Evolutionary conservation across 2,888 invertebrate species (phyloP).

Genomic region (Branchipolynoe longqiensis): DNA sequence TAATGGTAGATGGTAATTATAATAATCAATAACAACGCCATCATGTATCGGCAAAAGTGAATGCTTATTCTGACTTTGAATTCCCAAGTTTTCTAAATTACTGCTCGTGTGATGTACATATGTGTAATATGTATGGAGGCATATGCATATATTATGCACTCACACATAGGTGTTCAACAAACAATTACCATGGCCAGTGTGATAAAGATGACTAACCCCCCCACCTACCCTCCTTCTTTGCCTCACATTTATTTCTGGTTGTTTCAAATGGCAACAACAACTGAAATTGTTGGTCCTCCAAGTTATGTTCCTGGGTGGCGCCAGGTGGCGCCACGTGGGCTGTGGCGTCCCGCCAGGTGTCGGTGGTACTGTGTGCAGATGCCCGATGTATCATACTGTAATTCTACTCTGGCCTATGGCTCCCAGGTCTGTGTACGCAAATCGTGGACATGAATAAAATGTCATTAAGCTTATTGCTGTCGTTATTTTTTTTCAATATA

Average conservation of each 20-base stretch:
- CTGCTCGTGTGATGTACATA: not conserved
- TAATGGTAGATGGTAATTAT: conserved; percentile 8
- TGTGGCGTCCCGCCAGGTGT: conserved; percentile 30
- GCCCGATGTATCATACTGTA: conserved; percentile 21
- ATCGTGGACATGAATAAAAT: conserved; percentile 59
- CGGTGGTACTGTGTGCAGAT: conserved; percentile 41
- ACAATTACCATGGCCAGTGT: conserved; percentile 33
- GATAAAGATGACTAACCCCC: not conserved
- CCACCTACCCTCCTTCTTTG: not conserved
- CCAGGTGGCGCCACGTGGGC: conserved; percentile 35
- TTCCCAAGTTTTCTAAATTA: conserved; percentile 9
- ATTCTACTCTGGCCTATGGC: conserved; percentile 52
- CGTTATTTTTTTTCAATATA: too few relatives aligned
- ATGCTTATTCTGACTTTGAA: conserved; percentile 28
- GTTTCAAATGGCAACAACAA: too few relatives aligned
- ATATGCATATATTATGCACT: too few relatives aligned
- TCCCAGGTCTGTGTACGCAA: conserved; percentile 59
- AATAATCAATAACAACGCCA: not conserved
- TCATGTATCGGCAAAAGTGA: not conserved
- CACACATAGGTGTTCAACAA: too few relatives aligned
- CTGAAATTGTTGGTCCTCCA: conserved; percentile 30
- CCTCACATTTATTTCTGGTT: not conserved
- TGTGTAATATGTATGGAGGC: not conserved
- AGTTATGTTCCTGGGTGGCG: conserved; percentile 36
- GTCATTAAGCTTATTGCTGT: conserved; percentile 50